phyloP scores from a whole-genome alignment of 2,888 invertebrate species.

The Drosophila meridiana region DNA sequence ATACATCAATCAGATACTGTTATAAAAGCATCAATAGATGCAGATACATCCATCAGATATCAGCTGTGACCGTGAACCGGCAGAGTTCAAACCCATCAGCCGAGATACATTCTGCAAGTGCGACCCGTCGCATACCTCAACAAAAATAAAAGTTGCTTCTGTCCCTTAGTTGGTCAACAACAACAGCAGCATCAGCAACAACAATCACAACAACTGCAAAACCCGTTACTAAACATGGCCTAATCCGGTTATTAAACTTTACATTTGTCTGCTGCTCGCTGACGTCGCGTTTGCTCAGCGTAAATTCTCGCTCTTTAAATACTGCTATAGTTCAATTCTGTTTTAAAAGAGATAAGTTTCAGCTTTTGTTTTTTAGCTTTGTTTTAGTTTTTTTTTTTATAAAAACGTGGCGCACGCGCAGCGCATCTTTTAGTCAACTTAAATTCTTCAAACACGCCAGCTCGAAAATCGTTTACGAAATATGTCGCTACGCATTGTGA shows the following conservation, averaged over 20 bases:
- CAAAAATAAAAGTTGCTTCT: conserved; percentile 36
- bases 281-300: conserved; percentile 12
- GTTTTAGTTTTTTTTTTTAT: conserved; percentile 50
- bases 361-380: conserved; percentile 6
- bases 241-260: conserved; percentile 81
- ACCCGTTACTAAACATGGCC: conserved; percentile 57
- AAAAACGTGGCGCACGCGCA: conserved; percentile 63
- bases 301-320: conserved; percentile 52
- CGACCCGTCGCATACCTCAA: conserved; percentile 30
- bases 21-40: neutral
- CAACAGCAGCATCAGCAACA: conserved; percentile 18
- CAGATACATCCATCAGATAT: conserved; percentile 13
- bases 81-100: conserved; percentile 53
- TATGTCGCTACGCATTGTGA: conserved; percentile 56
- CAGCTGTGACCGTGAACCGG: conserved; percentile 63
- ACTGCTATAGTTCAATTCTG: conserved; percentile 36
- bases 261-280: conserved; percentile 46
- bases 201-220: conserved; percentile 31
- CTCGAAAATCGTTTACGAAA: conserved; percentile 13
- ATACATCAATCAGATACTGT: neutral
- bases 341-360: conserved; percentile 6
- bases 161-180: conserved; percentile 51
- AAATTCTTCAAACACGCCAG: conserved; percentile 41
- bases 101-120: neutral
- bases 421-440: conserved; percentile 73